Conservation (phyloP, 2,888 invertebrate species). For the Meganola albula region DNA sequence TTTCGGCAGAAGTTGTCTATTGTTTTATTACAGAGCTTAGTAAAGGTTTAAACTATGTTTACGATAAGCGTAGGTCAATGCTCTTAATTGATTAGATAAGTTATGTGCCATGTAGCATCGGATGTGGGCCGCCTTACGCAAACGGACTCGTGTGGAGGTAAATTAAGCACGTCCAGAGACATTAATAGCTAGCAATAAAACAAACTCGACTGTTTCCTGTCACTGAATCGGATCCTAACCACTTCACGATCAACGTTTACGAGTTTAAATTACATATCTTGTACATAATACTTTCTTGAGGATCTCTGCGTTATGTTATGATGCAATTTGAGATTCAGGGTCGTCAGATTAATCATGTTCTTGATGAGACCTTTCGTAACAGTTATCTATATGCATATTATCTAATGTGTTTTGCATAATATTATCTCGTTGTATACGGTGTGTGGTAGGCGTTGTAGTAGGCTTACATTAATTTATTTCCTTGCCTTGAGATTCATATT, state of each 20-base stretch:
- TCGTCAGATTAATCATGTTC: slow-evolving; percentile 13
- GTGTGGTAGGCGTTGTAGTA: too few relatives aligned
- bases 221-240: slow-evolving; percentile 48
- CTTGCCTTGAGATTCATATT: too few relatives aligned
- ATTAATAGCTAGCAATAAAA: slow-evolving; percentile 64
- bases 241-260: slow-evolving; percentile 42
- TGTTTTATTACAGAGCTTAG: slow-evolving; percentile 18
- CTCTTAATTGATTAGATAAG: slow-evolving; percentile 40
- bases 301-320: slow-evolving; percentile 13
- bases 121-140: slow-evolving; percentile 35
- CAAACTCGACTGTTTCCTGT: slow-evolving; percentile 59
- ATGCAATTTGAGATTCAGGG: slow-evolving; percentile 21
- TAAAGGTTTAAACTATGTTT: slow-evolving; percentile 12
- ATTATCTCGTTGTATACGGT: too few relatives aligned
- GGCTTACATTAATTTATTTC: too few relatives aligned
- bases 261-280: slow-evolving; percentile 43
- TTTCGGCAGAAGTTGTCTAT: slow-evolving; percentile 15
- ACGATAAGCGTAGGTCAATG: slow-evolving; percentile 31
- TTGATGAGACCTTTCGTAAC: too few relatives aligned
- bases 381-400: too few relatives aligned
- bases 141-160: slow-evolving; percentile 41
- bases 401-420: too few relatives aligned
- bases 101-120: slow-evolving; percentile 33
- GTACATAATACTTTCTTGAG: slow-evolving; percentile 25
- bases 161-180: slow-evolving; percentile 55